Evolutionary conservation across 2,888 invertebrate genomes (phyloP).

Genomic region (Vanessa cardui): DNA sequence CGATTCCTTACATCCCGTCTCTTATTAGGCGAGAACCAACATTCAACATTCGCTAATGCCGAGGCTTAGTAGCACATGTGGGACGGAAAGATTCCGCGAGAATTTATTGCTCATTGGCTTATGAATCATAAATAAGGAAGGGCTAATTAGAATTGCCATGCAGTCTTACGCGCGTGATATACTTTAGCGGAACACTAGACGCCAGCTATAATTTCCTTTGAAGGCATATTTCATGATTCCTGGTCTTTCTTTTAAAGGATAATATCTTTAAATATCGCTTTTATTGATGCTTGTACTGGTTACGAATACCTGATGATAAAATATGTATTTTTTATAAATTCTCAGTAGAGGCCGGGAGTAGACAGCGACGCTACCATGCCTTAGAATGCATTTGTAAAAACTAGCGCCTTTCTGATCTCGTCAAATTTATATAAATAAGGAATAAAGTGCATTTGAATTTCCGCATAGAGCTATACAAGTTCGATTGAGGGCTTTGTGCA

Average conservation of each 20-base stretch:
- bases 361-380: no score
- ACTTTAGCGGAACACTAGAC: constrained; percentile 36
- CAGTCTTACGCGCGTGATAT: constrained; percentile 51
- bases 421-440: no score
- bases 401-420: no score
- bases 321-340: no score
- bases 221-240: background rate
- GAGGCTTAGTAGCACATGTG: constrained; percentile 80
- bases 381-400: no score
- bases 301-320: no score
- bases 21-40: constrained; percentile 81
- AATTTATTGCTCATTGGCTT: constrained; percentile 82
- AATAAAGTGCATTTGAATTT: no score
- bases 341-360: no score
- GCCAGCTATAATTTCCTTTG: background rate
- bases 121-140: constrained; percentile 82
- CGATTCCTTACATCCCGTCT: constrained; percentile 81
- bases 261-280: no score
- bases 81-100: constrained; percentile 76
- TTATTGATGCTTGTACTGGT: no score
- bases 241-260: background rate
- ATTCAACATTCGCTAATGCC: constrained; percentile 81
- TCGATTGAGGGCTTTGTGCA: no score
- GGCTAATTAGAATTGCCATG: constrained; percentile 78
- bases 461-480: no score